Evolutionary conservation across 1,140 invertebrate genomes (phyloP), one percentile per base, ranked within the genome.

Genomic region (Polypedilum vanderplanki): DNA sequence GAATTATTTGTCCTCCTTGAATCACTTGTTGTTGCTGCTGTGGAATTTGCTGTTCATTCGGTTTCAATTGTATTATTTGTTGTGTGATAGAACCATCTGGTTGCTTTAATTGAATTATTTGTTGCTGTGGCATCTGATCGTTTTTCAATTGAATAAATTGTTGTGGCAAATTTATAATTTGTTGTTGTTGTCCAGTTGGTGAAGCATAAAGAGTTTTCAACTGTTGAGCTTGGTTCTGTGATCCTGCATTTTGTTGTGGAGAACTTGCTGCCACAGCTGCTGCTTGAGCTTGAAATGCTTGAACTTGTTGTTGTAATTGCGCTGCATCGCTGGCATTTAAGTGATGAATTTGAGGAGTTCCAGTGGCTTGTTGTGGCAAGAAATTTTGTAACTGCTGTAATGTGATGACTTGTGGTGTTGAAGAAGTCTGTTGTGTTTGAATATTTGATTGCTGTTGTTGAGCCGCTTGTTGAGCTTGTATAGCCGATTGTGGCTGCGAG

Each of bases 1-100:
- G 74, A 18, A 73, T 40, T 17, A 57, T n/a, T 65, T 74, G 75
- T 0, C 67, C 18, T n/a, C 77, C 75, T 5, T 75, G 75, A 0
- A 74, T 46, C 0, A 74, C 22, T 73, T 76, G 75, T 82, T 83
- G 84, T 46, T 84, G 75, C 83, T 83, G 84, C 57, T 84, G 75
- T 22, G 77, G 65, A 7, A 18, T n/a, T 70, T 70, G 65, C 7
- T 57, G 12, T 15, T 57, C 46, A 57, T 70, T 22, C 0, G 65
- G 65, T 4, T 70, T 70, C 17, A 70, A 22, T 22, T 70, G 65
- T 20, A 70, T 70, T 10, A 70, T 70, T 70, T 70, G 65, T 22
- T 70, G 65, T 7, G 65, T 70, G n/a, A 22, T n/a, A 12, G 46
- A 20, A 1, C 65, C 65, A 20, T 70, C 65, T 1, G 65, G 65